Conservation (phyloP, 1,140 invertebrate species). For the Diachasma alloeum region DNA sequence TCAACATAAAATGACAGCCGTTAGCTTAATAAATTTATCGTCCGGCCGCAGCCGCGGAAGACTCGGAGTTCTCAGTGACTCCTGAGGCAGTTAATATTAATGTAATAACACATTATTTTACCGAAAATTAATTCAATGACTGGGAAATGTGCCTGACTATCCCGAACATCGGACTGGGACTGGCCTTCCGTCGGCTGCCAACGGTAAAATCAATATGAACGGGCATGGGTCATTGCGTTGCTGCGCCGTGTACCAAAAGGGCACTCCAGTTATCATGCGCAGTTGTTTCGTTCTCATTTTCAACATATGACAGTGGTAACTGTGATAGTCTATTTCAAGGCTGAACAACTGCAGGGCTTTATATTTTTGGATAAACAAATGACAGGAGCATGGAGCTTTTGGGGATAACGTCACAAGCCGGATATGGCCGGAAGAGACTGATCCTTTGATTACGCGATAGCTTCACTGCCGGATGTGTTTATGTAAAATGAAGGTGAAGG, state of each 20-base stretch:
- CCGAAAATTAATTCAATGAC: neutral
- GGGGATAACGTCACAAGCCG: too few relatives aligned
- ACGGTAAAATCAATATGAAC: constrained; percentile 37
- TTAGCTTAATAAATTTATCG: neutral
- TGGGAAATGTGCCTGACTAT: constrained; percentile 22
- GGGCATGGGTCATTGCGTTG: constrained; percentile 35
- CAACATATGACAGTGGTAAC: neutral
- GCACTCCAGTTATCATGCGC: constrained; percentile 20
- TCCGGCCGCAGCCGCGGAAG: too few relatives aligned
- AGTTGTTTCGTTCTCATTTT: neutral
- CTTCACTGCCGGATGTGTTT: too few relatives aligned
- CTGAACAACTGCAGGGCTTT: constrained; percentile 16
- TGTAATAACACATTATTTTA: neutral
- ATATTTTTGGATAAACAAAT: constrained; percentile 13
- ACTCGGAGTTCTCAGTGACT: too few relatives aligned
- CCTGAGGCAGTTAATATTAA: too few relatives aligned
- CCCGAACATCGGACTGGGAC: constrained; percentile 32
- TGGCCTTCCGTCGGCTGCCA: constrained; percentile 34
- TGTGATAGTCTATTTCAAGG: constrained; percentile 14
- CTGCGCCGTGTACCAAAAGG: constrained; percentile 18
- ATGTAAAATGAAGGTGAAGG: too few relatives aligned
- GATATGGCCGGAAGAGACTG: too few relatives aligned
- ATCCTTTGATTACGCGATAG: too few relatives aligned
- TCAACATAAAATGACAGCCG: neutral
- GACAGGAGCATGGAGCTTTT: neutral